Conservation (phyloP, 1,140 invertebrate genomes). For the Drosophila littoralis region DNA sequence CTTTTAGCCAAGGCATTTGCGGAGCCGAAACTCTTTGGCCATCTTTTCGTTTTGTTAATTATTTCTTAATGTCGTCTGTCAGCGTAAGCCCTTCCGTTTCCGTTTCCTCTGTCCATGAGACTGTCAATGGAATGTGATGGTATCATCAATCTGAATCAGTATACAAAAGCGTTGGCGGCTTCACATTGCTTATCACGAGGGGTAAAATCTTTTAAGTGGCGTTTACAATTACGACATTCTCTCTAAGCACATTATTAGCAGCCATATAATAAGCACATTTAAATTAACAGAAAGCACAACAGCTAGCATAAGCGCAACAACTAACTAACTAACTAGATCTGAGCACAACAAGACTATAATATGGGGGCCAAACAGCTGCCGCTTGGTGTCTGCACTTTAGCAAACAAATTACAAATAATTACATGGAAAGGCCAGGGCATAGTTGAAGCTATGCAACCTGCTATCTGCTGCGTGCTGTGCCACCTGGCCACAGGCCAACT, state of each 20-base stretch:
- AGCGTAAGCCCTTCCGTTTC: constrained; percentile 55
- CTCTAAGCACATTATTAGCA: constrained; percentile 50
- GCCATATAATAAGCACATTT: constrained; percentile 64
- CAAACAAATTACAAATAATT: constrained; percentile 82
- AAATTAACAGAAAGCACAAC: constrained; percentile 29
- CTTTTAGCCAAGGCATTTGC: constrained; percentile 49
- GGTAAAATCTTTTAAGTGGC: constrained; percentile 52
- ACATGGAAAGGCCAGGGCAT: constrained; percentile 52
- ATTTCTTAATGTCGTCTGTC: constrained; percentile 68
- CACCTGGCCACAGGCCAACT: constrained; percentile 33
- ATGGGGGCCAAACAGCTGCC: constrained; percentile 8
- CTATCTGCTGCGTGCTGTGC: neutral
- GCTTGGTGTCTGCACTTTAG: constrained; percentile 55
- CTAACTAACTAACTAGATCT: constrained; percentile 21
- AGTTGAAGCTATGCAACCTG: constrained; percentile 42
- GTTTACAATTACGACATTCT: constrained; percentile 55
- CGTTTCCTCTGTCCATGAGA: constrained; percentile 53
- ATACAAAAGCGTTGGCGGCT: neutral
- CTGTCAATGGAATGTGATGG: constrained; percentile 46
- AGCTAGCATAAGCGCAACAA: constrained; percentile 33
- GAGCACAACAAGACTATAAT: constrained; percentile 25
- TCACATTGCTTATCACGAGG: neutral
- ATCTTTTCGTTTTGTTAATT: constrained; percentile 64
- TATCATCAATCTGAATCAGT: constrained; percentile 75
- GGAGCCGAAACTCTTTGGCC: constrained; percentile 7